Evolutionary conservation across 2,113 vertebrate genomes (phyloP).

Genomic region (Taurulus bubalis): DNA sequence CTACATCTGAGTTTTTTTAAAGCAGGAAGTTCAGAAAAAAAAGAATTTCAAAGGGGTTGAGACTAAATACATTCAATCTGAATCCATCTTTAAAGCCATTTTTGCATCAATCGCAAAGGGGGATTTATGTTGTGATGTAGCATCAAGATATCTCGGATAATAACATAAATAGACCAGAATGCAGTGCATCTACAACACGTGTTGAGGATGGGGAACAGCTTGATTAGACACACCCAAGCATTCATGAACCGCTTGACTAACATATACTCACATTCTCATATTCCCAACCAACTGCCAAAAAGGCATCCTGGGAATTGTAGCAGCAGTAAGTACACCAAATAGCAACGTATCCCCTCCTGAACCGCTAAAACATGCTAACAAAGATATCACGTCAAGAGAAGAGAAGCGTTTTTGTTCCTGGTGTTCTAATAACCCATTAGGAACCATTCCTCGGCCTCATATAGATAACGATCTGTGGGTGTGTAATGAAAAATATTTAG

Average conservation of each 20-base stretch:
- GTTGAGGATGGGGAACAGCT: constrained; percentile 26
- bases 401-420: background rate
- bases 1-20: background rate
- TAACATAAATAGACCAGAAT: constrained; percentile 62
- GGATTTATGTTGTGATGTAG: background rate
- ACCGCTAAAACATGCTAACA: background rate
- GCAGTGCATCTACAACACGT: constrained; percentile 56
- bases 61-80: background rate
- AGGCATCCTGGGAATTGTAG: background rate
- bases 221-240: constrained; percentile 48
- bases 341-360: background rate
- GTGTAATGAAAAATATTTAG: constrained; percentile 27
- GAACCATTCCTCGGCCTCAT: constrained; percentile 19
- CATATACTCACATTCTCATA: constrained; percentile 10
- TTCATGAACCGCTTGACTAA: constrained; percentile 32
- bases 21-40: background rate
- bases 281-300: background rate
- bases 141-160: constrained; percentile 13
- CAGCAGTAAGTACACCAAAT: background rate
- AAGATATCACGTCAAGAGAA: background rate
- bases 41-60: background rate
- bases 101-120: background rate
- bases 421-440: background rate
- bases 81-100: background rate
- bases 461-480: constrained; percentile 8